phyloP scores from a whole-genome alignment of 2,113 vertebrate species.

The Ceratotherium simum region DNA sequence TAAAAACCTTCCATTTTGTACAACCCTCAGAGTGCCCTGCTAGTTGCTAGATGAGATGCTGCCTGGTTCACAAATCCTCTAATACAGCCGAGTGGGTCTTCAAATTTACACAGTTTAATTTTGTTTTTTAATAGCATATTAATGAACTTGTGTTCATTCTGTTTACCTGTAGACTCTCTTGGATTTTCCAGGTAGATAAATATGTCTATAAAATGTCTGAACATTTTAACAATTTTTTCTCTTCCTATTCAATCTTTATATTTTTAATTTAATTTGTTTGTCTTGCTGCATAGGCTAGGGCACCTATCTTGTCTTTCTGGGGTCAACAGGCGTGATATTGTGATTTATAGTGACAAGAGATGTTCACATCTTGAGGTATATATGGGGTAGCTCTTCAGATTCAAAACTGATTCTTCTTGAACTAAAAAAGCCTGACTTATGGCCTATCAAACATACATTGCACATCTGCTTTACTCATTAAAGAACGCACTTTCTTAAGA shows the following conservation, averaged over 20 bases:
- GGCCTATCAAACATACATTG: too few relatives aligned
- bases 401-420: too few relatives aligned
- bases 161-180: not conserved
- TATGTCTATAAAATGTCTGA: not conserved
- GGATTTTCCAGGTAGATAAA: not conserved
- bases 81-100: too few relatives aligned
- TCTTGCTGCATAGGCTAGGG: not conserved
- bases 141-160: not conserved
- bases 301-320: not conserved
- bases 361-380: too few relatives aligned
- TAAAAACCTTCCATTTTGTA: too few relatives aligned
- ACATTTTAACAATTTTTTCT: not conserved
- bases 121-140: not conserved
- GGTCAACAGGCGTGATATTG: not conserved
- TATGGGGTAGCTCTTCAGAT: not conserved
- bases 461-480: too few relatives aligned
- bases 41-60: too few relatives aligned
- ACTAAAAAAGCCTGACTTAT: too few relatives aligned
- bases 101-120: too few relatives aligned
- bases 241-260: not conserved
- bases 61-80: too few relatives aligned
- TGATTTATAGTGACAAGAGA: not conserved
- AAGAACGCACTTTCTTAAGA: too few relatives aligned
- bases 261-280: not conserved
- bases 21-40: too few relatives aligned